Percentiles rank a stretch among this genome's conserved stretches.
Conservation (phyloP, 2,113 vertebrate genomes). For the Scalopus aquaticus region DNA sequence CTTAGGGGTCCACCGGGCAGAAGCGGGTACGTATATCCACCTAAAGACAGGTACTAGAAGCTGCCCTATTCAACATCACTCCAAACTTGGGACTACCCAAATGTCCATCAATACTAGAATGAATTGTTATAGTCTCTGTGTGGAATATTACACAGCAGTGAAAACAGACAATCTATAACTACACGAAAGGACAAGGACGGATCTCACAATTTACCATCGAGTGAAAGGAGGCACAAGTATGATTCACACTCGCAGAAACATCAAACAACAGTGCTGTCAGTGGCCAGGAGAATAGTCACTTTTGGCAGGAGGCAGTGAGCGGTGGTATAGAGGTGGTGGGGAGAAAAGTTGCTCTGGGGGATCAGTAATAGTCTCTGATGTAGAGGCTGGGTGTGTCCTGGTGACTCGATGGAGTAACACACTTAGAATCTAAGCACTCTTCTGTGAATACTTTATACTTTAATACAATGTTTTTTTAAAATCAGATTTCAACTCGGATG, state of each 20-base stretch:
- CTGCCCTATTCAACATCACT: fast-evolving
- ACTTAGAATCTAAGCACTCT: fast-evolving
- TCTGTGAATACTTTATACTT: neutral
- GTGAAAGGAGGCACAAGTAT: neutral
- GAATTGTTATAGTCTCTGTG: too few relatives aligned
- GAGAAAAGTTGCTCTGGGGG: too few relatives aligned
- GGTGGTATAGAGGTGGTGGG: fast-evolving
- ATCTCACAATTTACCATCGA: fast-evolving
- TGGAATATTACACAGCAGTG: fast-evolving
- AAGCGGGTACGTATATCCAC: neutral
- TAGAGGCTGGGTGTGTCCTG: too few relatives aligned
- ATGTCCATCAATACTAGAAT: neutral
- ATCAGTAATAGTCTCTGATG: neutral
- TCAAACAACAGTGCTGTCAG: neutral
- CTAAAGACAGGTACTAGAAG: neutral
- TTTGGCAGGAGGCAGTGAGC: neutral
- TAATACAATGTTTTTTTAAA: neutral
- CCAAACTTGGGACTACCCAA: neutral
- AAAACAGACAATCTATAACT: too few relatives aligned
- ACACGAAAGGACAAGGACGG: fast-evolving
- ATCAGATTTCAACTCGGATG: neutral
- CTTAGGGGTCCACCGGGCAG: neutral
- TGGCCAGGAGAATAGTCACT: neutral
- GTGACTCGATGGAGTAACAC: neutral
- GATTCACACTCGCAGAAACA: fast-evolving